phyloP scores from a whole-genome alignment of 2,888 invertebrate species.

The Meta bourneti region DNA sequence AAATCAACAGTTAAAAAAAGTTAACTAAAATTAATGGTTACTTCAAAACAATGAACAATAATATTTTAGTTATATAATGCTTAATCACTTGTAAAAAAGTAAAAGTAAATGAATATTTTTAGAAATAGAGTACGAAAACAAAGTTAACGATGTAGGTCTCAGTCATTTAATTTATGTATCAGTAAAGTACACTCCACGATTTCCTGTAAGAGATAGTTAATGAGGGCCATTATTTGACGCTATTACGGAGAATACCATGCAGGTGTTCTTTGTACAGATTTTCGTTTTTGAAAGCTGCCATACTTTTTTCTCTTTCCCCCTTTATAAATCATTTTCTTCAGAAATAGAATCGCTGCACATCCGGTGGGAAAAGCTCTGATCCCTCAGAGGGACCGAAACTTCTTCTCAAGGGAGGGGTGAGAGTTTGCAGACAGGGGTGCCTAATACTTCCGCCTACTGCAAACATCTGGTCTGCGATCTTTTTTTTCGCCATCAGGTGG shows the following conservation, averaged over 20 bases:
- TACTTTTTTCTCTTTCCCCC: not conserved
- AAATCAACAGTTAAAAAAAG: too few species aligned
- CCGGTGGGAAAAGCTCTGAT: conserved; percentile 36
- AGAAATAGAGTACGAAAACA: too few species aligned
- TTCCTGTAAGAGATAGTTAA: not conserved
- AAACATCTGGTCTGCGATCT: conserved; percentile 50
- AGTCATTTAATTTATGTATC: not conserved
- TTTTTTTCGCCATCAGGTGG: not conserved
- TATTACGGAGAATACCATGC: conserved; percentile 11
- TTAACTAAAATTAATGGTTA: too few species aligned
- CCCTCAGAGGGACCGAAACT: conserved; percentile 3
- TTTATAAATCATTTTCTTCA: not conserved
- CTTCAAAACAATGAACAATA: too few species aligned
- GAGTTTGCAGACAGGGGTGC: not conserved
- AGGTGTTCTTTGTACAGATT: conserved; percentile 12
- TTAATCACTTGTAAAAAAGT: too few species aligned
- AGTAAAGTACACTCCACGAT: not conserved
- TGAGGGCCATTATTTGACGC: not conserved
- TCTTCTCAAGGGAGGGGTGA: not conserved
- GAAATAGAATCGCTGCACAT: conserved; percentile 31
- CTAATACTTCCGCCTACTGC: conserved; percentile 53
- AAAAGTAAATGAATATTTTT: too few species aligned
- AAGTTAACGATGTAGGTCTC: too few species aligned
- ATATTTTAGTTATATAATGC: too few species aligned
- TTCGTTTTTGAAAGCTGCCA: not conserved